A percentile compares a stretch with the other conserved stretches of the same genome.
Evolutionary conservation across 2,797 vertebrate species (phyloP).

Genomic region (Epinephelus coioides): DNA sequence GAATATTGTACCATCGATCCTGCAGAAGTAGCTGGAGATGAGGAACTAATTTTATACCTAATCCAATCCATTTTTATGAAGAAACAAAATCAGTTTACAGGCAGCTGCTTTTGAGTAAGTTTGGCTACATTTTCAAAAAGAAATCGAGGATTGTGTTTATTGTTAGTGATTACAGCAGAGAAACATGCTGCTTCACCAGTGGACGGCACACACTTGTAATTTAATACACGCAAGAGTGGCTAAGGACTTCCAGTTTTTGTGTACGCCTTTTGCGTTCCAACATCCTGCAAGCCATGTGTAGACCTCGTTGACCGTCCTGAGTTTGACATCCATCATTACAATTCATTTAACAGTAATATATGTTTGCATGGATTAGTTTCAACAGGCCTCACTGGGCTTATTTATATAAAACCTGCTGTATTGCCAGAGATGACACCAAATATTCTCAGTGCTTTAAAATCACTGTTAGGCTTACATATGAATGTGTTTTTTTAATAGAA

Average conservation of each 20-base stretch:
- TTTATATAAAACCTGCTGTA: slow-evolving; percentile 1
- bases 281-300: slow-evolving; percentile 2
- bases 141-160: background rate
- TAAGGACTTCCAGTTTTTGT: background rate
- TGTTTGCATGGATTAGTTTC: slow-evolving; percentile 2
- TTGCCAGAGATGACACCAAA: background rate
- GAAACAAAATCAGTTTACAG: background rate
- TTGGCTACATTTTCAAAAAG: background rate
- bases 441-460: background rate
- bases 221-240: background rate
- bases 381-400: background rate
- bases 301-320: background rate
- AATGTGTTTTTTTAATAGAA: background rate
- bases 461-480: background rate
- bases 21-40: background rate
- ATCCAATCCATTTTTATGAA: background rate
- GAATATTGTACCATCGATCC: background rate
- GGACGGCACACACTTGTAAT: background rate
- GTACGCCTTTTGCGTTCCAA: background rate
- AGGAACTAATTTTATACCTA: background rate
- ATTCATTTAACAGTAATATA: background rate
- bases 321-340: slow-evolving; percentile 4
- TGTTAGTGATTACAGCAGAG: slow-evolving; percentile 3
- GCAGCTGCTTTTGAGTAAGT: background rate
- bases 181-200: background rate